Conservation (phyloP, 2,888 invertebrate species). For the Agrochola litura region DNA sequence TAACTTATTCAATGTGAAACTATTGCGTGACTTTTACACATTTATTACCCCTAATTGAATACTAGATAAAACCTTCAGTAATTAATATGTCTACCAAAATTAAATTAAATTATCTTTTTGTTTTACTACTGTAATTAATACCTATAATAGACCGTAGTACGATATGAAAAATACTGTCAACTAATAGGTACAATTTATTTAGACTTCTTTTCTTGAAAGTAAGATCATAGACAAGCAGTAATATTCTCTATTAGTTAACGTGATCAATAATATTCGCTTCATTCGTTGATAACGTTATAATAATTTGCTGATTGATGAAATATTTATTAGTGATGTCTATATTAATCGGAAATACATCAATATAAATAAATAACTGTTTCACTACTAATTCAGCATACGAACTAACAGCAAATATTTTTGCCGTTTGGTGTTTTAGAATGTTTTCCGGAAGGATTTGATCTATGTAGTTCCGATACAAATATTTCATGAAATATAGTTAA, state of each 20-base stretch:
- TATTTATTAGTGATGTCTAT: conserved; percentile 13
- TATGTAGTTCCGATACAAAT: conserved; percentile 21
- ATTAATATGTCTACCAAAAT: conserved; percentile 5
- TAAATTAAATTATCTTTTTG: background rate
- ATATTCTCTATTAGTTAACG: no score
- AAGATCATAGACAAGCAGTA: background rate
- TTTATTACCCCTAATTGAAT: conserved; percentile 28
- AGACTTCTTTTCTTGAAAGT: background rate
- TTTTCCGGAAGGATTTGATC: conserved; percentile 6
- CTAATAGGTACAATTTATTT: no score
- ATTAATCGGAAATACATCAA: conserved; percentile 21
- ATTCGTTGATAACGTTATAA: conserved; percentile 17
- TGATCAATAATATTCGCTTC: conserved; percentile 38
- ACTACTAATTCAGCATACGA: background rate
- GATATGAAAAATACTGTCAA: background rate
- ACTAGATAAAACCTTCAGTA: conserved; percentile 4
- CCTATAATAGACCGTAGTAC: background rate
- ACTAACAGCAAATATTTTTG: background rate
- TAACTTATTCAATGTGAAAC: conserved; percentile 28
- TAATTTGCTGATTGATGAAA: conserved; percentile 39
- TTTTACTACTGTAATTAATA: conserved; percentile 3
- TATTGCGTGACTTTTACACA: conserved; percentile 41
- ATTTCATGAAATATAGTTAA: conserved; percentile 26
- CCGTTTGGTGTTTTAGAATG: conserved; percentile 23
- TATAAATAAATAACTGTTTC: background rate